Conservation (phyloP, 2,888 invertebrate species). For the Drosophila diplacantha region DNA sequence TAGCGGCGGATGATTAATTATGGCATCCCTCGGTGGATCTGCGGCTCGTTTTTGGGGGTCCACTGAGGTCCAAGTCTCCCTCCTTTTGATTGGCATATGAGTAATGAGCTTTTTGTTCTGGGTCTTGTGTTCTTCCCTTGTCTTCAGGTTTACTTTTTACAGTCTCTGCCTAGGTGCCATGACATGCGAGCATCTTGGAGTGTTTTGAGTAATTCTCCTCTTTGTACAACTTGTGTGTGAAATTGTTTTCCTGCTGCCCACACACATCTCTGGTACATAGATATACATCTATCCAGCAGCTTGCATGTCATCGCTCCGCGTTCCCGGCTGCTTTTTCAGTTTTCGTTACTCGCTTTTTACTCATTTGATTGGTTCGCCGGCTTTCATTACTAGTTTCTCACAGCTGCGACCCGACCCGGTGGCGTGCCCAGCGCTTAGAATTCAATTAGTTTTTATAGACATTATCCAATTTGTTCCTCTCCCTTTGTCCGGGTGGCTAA, state of each 20-base stretch:
- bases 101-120: slow-evolving; percentile 71
- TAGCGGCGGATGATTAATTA: slow-evolving; percentile 71
- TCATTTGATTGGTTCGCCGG: slow-evolving; percentile 31
- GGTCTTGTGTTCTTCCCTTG: slow-evolving; percentile 1
- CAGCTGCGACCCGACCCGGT: slow-evolving; percentile 50
- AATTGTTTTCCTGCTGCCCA: slow-evolving; percentile 54
- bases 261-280: slow-evolving; percentile 28
- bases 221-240: slow-evolving; percentile 54
- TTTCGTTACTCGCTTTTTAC: slow-evolving; percentile 32
- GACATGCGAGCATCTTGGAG: slow-evolving; percentile 45
- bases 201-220: slow-evolving; percentile 31
- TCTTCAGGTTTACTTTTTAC: slow-evolving; percentile 24
- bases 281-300: slow-evolving; percentile 42
- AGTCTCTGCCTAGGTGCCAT: slow-evolving; percentile 23
- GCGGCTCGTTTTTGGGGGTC: slow-evolving; percentile 44
- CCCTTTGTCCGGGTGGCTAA: slow-evolving; percentile 18
- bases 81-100: slow-evolving; percentile 68
- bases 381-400: slow-evolving; percentile 57
- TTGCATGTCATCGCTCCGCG: slow-evolving; percentile 68
- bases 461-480: slow-evolving; percentile 70
- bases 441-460: slow-evolving; percentile 73
- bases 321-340: slow-evolving; percentile 34
- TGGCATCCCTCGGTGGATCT: slow-evolving; percentile 45
- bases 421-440: slow-evolving; percentile 72
- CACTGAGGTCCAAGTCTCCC: slow-evolving; percentile 10